Conservation (phyloP, 2,797 vertebrate species). For the Benthosema pterotum region DNA sequence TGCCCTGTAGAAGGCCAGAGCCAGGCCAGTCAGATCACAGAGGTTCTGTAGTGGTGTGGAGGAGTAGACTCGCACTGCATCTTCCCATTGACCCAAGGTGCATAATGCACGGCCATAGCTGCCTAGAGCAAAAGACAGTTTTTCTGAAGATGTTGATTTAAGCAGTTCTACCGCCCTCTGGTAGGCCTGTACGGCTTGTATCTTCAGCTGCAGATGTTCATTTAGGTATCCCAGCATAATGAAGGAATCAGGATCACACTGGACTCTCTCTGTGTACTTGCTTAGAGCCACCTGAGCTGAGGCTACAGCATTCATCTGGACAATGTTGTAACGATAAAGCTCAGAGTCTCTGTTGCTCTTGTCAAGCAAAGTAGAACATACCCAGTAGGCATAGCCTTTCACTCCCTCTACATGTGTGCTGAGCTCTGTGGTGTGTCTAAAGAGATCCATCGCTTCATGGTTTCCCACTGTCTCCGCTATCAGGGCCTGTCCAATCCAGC, state of each 20-base stretch:
- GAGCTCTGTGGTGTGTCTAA: conserved; percentile 96
- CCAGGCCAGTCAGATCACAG: conserved; percentile 85
- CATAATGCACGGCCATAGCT: conserved; percentile 89
- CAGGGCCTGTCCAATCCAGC: conserved; percentile 98
- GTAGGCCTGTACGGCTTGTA: conserved; percentile 87
- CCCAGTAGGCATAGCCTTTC: conserved; percentile 95
- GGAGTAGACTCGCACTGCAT: conserved; percentile 85
- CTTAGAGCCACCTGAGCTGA: conserved; percentile 90
- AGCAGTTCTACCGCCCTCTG: conserved; percentile 88
- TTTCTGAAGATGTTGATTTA: conserved; percentile 74
- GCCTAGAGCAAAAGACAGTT: conserved; percentile 80
- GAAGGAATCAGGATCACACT: conserved; percentile 88
- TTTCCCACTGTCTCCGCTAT: conserved; percentile 93
- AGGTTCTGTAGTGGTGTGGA: conserved; percentile 85
- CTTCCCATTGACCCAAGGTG: conserved; percentile 84
- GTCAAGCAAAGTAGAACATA: conserved; percentile 93
- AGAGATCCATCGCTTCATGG: conserved; percentile 98
- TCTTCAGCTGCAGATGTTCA: conserved; percentile 89
- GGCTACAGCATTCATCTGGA: conserved; percentile 95
- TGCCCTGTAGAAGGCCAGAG: conserved; percentile 88
- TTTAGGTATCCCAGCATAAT: conserved; percentile 95
- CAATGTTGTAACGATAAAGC: conserved; percentile 91
- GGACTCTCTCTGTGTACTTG: conserved; percentile 96
- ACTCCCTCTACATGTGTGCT: conserved; percentile 93
- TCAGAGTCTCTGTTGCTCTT: conserved; percentile 92